Conservation (phyloP, 2,113 vertebrate species). For the Collichthys lucidus region DNA sequence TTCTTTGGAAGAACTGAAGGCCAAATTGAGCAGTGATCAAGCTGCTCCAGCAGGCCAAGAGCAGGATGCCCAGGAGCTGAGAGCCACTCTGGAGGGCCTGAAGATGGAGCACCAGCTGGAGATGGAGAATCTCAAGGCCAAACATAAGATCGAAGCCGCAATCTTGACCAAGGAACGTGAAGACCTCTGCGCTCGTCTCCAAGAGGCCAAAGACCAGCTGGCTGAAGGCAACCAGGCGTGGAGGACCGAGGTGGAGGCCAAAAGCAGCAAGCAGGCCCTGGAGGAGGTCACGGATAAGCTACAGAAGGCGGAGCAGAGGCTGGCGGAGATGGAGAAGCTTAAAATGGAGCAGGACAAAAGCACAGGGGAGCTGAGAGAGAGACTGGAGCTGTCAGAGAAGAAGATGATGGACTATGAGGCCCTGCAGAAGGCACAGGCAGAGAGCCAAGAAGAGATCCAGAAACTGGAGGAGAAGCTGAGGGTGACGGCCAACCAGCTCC, state of each 20-base stretch:
- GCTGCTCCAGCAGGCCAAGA: constrained; percentile 82
- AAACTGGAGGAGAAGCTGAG: constrained; percentile 93
- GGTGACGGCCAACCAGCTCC: constrained; percentile 92
- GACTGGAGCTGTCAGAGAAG: constrained; percentile 92
- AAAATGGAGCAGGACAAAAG: constrained; percentile 85
- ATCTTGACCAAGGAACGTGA: constrained; percentile 94
- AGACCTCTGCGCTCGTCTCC: constrained; percentile 86
- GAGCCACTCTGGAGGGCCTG: constrained; percentile 89
- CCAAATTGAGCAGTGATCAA: constrained; percentile 82
- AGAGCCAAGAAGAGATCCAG: constrained; percentile 90
- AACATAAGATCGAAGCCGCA: constrained; percentile 93
- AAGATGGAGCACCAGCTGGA: constrained; percentile 96
- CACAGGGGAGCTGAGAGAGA: constrained; percentile 86
- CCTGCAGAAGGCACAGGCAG: constrained; percentile 89
- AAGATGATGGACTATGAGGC: constrained; percentile 92
- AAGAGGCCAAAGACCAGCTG: constrained; percentile 88
- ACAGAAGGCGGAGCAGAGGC: constrained; percentile 86
- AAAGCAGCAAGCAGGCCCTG: constrained; percentile 83
- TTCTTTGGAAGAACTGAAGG: constrained; percentile 94
- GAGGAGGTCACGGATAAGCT: constrained; percentile 87
- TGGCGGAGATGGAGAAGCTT: constrained; percentile 87
- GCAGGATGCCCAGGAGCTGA: constrained; percentile 90
- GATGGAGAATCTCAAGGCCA: constrained; percentile 93
- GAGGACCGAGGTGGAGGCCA: constrained; percentile 85
- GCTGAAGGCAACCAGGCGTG: constrained; percentile 84